These are phyloP conservation scores for Paraplagusia blochii DNA, from an alignment of 2,113 vertebrate genomes.

Conservation along the genomic window DNA sequence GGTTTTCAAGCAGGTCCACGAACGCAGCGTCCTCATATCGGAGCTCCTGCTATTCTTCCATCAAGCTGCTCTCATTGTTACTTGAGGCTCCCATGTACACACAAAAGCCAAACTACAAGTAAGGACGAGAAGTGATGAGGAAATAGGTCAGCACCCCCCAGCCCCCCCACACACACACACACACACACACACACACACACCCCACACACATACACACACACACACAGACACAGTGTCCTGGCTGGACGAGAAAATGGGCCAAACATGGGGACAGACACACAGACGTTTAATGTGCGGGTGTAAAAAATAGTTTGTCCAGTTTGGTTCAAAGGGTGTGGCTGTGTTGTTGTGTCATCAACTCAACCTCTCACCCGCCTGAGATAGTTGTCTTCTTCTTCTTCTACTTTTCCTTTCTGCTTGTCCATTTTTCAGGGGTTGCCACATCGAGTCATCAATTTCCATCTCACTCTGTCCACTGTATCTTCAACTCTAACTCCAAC, in stretches of 20 bases:
- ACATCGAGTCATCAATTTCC: no score
- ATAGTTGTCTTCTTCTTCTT: no score
- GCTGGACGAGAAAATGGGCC: conserved; percentile 69
- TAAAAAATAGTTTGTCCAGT: no score
- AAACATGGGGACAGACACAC: conserved; percentile 41
- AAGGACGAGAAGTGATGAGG: conserved; percentile 41
- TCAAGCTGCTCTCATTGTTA: conserved; percentile 49
- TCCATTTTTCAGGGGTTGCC: no score
- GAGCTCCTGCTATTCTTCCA: conserved; percentile 48
- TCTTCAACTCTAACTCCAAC: no score
- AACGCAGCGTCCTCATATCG: conserved; percentile 46
- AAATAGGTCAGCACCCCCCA: conserved; percentile 71
- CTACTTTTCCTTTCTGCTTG: no score
- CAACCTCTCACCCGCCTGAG: conserved; percentile 44
- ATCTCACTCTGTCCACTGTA: no score
- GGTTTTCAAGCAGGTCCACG: conserved; percentile 54
- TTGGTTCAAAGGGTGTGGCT: conserved; percentile 57
- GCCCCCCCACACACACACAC: conserved; percentile 62
- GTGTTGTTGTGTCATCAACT: conserved; percentile 61
- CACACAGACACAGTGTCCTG: conserved; percentile 54
- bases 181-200: conserved; percentile 45
- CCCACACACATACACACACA: conserved; percentile 54
- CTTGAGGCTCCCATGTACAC: conserved; percentile 32
- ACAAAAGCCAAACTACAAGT: conserved; percentile 39
- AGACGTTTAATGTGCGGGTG: conserved; percentile 60